Base-by-base conservation (phyloP, 2,888 invertebrate species). In the Ephialtes manifestator region DNA sequence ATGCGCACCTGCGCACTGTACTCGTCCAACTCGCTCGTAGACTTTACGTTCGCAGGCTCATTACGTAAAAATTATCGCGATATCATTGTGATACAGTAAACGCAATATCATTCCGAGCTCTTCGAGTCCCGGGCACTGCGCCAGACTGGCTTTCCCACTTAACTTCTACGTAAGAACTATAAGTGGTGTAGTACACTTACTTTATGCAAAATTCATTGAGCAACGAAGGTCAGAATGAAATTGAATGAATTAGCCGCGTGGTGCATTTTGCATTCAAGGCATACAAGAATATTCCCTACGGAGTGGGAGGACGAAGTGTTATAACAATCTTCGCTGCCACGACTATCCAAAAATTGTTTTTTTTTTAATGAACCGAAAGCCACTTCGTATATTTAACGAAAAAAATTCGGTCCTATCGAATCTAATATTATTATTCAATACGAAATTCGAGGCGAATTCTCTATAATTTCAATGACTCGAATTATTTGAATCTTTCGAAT, bases 21-120 rank as follows among this genome's bases (percentile, higher is more conserved):
- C 35, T 11, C 53, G 13, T 43, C 24, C 20, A 43, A 55, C 43
- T 24, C 60, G 39, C 55, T 18, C 18, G 51, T 31, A 4, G 39
- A 43, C 39, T 60, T 68, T 15, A 72, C 24, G 24, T 48, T 46
- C 70, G 46, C 43, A 46, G 13, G 53, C n/a, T 43, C 24, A 46
- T 75, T 79, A 79, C 79, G 74, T 70, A 74, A 39, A 83, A 70
- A 46, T 31, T 58, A 83, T 76, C 63, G 65, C 60, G 79, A 79
- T 79, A 48, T 67, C 74, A 74, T 78, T 83, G 39, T 60, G 71
- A 78, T 31, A 65, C n/a, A 48, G 72, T 74, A 78, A 74, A 78
- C 51, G 68, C 72, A 78, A 74, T 68, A 68, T 78, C 72, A 83
- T 65, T 68, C 72, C 60, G 39, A 72, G 28, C 60, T 51, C 20